Base-by-base conservation (phyloP, 2,113 vertebrate genomes). In the Grantiella picta region DNA sequence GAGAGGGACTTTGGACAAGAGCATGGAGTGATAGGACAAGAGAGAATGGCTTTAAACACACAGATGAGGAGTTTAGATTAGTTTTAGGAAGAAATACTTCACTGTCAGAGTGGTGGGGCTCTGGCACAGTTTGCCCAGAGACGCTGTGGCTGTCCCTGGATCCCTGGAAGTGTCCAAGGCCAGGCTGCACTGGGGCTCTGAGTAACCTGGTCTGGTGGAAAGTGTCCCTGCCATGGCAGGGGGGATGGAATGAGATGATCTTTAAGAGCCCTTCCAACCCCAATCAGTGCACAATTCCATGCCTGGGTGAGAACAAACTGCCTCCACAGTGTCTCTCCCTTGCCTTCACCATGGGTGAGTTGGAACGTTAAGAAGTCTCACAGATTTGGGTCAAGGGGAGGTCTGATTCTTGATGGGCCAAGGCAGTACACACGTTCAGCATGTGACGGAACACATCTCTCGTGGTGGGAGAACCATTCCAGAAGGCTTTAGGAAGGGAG, bases 61-160 rank as follows among this genome's bases (percentile, higher is more conserved):
- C 20, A 69, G 54, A 63, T 20, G 13, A 31, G 33, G 50, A 47
- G 36, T 54, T 61, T 9, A 44, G 40, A 36, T 50, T 14, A 33
- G 35, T 54, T 65, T 81, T 15, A 38, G 42, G 54, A 35, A 47
- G 53, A 56, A 81, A n/a, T 75, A 36, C 27, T 38, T 56, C 5
- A 0, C 47, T 54, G 15, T 61, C 8, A 36, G 60, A 7, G 7
- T 28, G 12, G 2, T 28, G 60, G 61, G 29, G 18, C 45, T 0
- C 60, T 60, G 47, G n/a, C 68, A 36, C 7, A 54, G 29, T n/a
- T 0, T 54, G 10, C 25, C 29, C n/a, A 24, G 40, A 53, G n/a
- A 36, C 65, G 38, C 52, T 73, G 60, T 42, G 47, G 12, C 4
- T 75, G 23, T 9, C 35, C 3, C 27, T 44, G 42, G 42, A 22